A percentile compares a stretch with the other conserved stretches of the same genome.
Conservation (phyloP, 2,888 invertebrate species). For the Himalopsyche japonica region DNA sequence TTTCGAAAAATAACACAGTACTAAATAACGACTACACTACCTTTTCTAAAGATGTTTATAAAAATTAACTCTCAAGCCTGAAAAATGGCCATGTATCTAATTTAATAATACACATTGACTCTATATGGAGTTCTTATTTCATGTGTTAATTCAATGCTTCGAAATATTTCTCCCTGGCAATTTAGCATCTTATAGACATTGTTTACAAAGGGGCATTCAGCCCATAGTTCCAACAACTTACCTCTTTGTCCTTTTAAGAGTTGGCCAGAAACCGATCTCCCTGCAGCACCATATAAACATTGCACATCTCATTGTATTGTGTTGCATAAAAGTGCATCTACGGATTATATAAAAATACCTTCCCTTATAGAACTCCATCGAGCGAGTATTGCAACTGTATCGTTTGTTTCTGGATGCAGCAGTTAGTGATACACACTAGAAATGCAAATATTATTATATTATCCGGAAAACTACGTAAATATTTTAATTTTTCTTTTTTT, state of each 20-base stretch:
- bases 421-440: not conserved
- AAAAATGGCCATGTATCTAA: too few relatives aligned
- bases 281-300: slow-evolving; percentile 13
- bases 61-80: too few relatives aligned
- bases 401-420: not conserved
- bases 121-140: not conserved
- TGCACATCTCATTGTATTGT: slow-evolving; percentile 37
- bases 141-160: not conserved
- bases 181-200: slow-evolving; percentile 4
- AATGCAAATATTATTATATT: too few relatives aligned
- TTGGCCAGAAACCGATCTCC: not conserved
- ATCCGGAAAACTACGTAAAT: too few relatives aligned
- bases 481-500: too few relatives aligned
- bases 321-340: slow-evolving; percentile 38
- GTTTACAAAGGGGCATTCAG: slow-evolving; percentile 9
- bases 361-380: not conserved
- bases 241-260: slow-evolving; percentile 23
- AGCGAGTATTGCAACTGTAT: not conserved
- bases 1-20: too few relatives aligned
- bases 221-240: slow-evolving; percentile 4
- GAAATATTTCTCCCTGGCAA: not conserved
- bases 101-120: too few relatives aligned
- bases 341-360: slow-evolving; percentile 23
- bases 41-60: too few relatives aligned
- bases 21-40: too few relatives aligned